A percentile compares a stretch with the other conserved stretches of the same genome.
These are phyloP conservation scores for Drosophila ohnishii DNA, from an alignment of 1,140 invertebrate genomes.

Conservation along the genomic window DNA sequence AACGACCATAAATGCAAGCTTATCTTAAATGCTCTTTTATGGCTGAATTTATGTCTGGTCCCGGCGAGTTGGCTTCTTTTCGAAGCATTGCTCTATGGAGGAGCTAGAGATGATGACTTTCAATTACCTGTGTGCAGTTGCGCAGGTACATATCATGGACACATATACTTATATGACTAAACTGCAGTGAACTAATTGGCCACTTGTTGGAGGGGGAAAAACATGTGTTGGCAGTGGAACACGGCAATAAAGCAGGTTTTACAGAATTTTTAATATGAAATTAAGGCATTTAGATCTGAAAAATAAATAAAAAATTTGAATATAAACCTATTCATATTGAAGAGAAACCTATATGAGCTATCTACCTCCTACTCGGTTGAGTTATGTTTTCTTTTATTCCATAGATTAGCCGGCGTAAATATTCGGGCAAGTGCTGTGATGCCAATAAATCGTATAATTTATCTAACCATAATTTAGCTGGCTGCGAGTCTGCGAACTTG, in stretches of 20 bases:
- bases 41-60: slow-evolving; percentile 72
- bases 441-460: slow-evolving; percentile 46
- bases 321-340: not conserved
- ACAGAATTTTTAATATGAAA: not conserved
- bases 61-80: slow-evolving; percentile 25
- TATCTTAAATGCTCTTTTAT: slow-evolving; percentile 82
- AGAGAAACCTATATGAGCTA: not conserved
- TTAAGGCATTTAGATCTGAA: not conserved
- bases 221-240: not conserved
- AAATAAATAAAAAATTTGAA: not conserved
- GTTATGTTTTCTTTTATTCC: slow-evolving; percentile 16
- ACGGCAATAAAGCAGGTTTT: not conserved
- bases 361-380: slow-evolving; percentile 1
- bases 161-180: not conserved
- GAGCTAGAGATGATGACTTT: slow-evolving; percentile 61
- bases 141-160: slow-evolving; percentile 2
- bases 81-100: not conserved
- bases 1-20: slow-evolving; percentile 81
- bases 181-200: slow-evolving; percentile 28
- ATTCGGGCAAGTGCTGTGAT: slow-evolving; percentile 42
- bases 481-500: slow-evolving; percentile 13
- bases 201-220: slow-evolving; percentile 21
- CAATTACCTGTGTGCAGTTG: slow-evolving; percentile 59
- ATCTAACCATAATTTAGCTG: slow-evolving; percentile 43
- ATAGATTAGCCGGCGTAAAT: slow-evolving; percentile 41